Conservation (phyloP, 2,113 vertebrate genomes). For the Apodemus speciosus region DNA sequence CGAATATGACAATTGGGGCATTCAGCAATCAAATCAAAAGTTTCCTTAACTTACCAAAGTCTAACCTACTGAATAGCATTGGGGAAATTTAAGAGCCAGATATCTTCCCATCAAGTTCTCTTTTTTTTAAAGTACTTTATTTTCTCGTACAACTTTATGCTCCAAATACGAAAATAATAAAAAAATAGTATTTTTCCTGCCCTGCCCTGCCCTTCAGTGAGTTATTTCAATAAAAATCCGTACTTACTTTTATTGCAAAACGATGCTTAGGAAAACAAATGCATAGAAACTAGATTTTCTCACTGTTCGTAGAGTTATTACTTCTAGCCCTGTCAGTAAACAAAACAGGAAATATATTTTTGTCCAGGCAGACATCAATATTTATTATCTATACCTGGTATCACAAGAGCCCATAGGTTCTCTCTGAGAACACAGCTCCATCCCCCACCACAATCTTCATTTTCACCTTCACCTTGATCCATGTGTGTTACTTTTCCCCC, state of each 20-base stretch:
- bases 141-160: background rate
- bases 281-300: background rate
- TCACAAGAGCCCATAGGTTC: background rate
- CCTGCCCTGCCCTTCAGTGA: background rate
- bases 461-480: background rate
- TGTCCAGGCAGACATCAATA: background rate
- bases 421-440: background rate
- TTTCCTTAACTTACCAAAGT: background rate
- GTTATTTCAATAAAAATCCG: background rate
- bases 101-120: background rate
- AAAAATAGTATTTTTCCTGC: background rate
- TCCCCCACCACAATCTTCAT: background rate
- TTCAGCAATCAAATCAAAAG: background rate
- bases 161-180: background rate
- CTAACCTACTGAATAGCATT: background rate
- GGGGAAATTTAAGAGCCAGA: background rate
- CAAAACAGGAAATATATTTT: background rate
- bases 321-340: background rate
- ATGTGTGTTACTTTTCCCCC: background rate
- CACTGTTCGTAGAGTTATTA: background rate
- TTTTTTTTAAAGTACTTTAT: background rate
- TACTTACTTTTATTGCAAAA: background rate
- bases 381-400: background rate
- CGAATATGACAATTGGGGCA: background rate
- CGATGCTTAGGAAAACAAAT: background rate